Evolutionary conservation across 53 echinoderm and acorn worm genomes (phyloP), one percentile per base, ranked within the genome.

Genomic region (Holothuria leucospilota): DNA sequence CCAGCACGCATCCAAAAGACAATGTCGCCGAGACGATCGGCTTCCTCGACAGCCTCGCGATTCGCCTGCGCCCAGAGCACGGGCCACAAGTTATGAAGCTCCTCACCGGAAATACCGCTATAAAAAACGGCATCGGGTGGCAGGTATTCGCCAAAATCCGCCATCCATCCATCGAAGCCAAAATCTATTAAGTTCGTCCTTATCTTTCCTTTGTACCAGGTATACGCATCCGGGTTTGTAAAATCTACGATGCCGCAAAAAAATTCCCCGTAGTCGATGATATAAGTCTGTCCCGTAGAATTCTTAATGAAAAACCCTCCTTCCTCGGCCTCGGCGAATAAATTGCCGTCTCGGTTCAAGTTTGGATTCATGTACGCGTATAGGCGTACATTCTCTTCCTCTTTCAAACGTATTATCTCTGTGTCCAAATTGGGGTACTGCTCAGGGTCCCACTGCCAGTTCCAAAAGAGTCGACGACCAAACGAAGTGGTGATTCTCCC

Each of bases 121-220:
- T 86, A 39, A 58, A 97, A 97, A 29, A 92, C 93, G 23, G 93
- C 95, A 81, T 97, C 93, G 6, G 98, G 95, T 25, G 98, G 98
- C 49, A 97, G 88, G 30, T 97, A 97, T 63, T 97, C 98, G 7
- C 98, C 95, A 88, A 97, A 95, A 74, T 97, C 98, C 2, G 98
- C 98, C 98, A 97, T 97, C 98, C 98, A 97, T 24, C 98, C 98
- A 25, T 89, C 91, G 56, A 97, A 85, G 0, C 98, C 98, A n/a
- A 97, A 71, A 38, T 95, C 98, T 8, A 97, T 84, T 88, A 97
- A 90, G 63, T 95, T 95, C 77, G 90, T 85, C 81, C 78, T 91
- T 46, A 97, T 91, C 41, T 90, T 87, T 29, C 88, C 90, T 85
- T 97, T 97, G 81, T 93, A 97, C 98, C 98, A 97, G 51, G 82